Conservation (phyloP, 1,140 invertebrate species). For the Drosophila elegans region DNA sequence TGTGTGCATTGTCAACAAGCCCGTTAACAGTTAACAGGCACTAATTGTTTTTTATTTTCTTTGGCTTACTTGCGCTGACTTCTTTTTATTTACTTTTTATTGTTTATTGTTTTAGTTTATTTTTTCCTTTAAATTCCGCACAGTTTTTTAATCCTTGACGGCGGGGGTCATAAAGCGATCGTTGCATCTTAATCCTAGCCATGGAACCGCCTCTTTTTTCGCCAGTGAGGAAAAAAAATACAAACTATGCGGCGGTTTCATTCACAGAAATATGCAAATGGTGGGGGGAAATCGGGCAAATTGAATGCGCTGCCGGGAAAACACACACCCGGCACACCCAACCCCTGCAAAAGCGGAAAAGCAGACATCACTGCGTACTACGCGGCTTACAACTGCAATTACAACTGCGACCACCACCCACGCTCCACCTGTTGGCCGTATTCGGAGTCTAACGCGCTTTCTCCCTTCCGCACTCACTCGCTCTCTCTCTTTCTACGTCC, state of each 20-base stretch:
- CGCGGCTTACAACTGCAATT: constrained; percentile 72
- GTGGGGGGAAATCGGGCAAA: background rate
- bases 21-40: constrained; percentile 46
- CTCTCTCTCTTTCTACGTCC: background rate
- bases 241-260: constrained; percentile 47
- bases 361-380: constrained; percentile 47
- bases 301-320: constrained; percentile 5
- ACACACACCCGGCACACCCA: background rate
- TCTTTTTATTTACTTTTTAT: constrained; percentile 16
- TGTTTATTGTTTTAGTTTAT: constrained; percentile 2
- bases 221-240: constrained; percentile 28
- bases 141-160: constrained; percentile 10
- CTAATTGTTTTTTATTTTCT: constrained; percentile 37
- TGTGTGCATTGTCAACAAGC: constrained; percentile 50
- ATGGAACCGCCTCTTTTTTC: constrained; percentile 1
- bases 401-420: constrained; percentile 49
- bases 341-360: background rate
- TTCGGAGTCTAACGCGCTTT: background rate
- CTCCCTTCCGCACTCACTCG: background rate
- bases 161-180: constrained; percentile 24
- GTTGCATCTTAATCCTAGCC: constrained; percentile 27
- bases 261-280: constrained; percentile 50
- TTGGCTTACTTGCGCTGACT: constrained; percentile 5
- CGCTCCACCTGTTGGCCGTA: constrained; percentile 39
- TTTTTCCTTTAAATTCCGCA: background rate